Evolutionary conservation across 2,797 vertebrate species (phyloP).

Genomic region (Orestias chungarensis): DNA sequence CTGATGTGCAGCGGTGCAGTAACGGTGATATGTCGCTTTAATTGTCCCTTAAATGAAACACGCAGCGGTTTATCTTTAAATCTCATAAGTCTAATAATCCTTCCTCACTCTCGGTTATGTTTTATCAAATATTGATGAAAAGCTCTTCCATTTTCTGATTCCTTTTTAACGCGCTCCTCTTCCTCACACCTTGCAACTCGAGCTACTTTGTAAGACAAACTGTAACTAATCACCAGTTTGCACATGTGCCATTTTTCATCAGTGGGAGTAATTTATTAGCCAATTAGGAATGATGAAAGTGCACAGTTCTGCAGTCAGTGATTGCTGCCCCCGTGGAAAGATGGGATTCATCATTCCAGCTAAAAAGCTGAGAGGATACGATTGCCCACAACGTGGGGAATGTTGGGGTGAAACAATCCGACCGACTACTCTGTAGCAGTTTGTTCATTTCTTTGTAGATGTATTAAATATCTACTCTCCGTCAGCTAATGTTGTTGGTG

Average conservation of each 20-base stretch:
- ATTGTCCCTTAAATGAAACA: constrained; percentile 74
- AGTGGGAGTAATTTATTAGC: constrained; percentile 66
- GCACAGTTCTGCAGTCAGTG: constrained; percentile 55
- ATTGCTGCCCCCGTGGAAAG: constrained; percentile 46
- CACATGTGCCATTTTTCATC: constrained; percentile 59
- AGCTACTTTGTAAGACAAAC: constrained; percentile 50
- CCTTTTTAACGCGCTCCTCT: constrained; percentile 11
- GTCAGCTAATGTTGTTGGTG: constrained; percentile 6
- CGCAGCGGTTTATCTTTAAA: constrained; percentile 63
- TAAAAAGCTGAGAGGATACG: constrained; percentile 30
- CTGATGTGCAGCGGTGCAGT: constrained; percentile 53
- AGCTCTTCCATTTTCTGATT: constrained; percentile 12
- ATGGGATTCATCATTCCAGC: constrained; percentile 61
- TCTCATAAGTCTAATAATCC: constrained; percentile 76
- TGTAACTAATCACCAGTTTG: constrained; percentile 54
- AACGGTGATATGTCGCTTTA: constrained; percentile 55
- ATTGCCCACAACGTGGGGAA: constrained; percentile 28
- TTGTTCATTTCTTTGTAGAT: constrained; percentile 29
- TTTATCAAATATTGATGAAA: constrained; percentile 65
- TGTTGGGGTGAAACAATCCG: constrained; percentile 11
- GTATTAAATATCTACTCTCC: constrained; percentile 35
- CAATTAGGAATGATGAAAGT: constrained; percentile 67
- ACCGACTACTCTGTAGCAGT: constrained; percentile 29
- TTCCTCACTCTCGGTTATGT: constrained; percentile 45
- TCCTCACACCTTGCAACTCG: constrained; percentile 13